Conservation (phyloP, 2,888 invertebrate species). For the Pegoplata infirma region DNA sequence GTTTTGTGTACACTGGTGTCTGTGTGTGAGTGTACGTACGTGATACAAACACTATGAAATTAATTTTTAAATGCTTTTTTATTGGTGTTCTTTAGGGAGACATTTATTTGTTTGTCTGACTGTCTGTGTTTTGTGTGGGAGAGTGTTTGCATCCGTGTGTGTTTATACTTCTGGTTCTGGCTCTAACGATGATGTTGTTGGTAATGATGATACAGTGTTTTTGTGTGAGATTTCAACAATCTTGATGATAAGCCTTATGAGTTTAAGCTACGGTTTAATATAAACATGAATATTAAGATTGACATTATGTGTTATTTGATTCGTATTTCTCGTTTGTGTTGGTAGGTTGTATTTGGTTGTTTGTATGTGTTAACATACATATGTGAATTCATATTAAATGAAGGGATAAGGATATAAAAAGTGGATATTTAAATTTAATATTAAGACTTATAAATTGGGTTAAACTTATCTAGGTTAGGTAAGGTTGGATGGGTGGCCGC, state of each 20-base stretch:
- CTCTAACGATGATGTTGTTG: constrained; percentile 11
- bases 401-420: not conserved
- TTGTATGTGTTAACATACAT: not conserved
- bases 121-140: no score
- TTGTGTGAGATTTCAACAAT: constrained; percentile 33
- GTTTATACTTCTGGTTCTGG: no score
- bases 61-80: constrained; percentile 69
- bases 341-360: not conserved
- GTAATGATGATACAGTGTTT: constrained; percentile 34
- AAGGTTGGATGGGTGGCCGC: no score
- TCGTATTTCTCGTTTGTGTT: not conserved
- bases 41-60: constrained; percentile 67
- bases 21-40: constrained; percentile 42
- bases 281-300: constrained; percentile 50
- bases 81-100: constrained; percentile 64
- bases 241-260: constrained; percentile 43
- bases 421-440: no score
- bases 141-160: no score
- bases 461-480: no score
- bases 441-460: not conserved
- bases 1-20: no score
- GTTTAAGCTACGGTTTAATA: constrained; percentile 31
- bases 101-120: constrained; percentile 2
- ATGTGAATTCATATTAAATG: not conserved
- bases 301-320: constrained; percentile 28